A percentile compares a stretch with the other conserved stretches of the same genome.
These are phyloP conservation scores for Drosophila multiciliata DNA, from an alignment of 2,888 invertebrate species.

Conservation along the genomic window DNA sequence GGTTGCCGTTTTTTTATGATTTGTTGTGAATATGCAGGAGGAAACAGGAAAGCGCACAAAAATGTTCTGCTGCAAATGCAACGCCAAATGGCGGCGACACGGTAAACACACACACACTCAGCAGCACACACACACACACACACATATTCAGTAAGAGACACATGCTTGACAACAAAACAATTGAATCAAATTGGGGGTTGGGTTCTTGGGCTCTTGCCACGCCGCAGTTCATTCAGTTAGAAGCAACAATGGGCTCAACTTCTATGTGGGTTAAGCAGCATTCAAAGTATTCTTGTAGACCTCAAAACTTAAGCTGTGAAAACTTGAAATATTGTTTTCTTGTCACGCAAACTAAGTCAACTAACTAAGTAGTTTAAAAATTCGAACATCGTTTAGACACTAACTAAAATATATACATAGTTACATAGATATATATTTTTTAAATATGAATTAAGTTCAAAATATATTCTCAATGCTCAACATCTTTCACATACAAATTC, in stretches of 20 bases:
- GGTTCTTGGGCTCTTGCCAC: conserved; percentile 14
- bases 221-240: conserved; percentile 41
- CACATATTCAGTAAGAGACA: conserved; percentile 33
- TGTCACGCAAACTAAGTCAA: conserved; percentile 4
- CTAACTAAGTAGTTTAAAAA: neutral
- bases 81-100: conserved; percentile 54
- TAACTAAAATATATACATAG: neutral
- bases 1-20: conserved; percentile 64
- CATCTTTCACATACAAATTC: neutral
- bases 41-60: conserved; percentile 69
- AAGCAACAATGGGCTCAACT: conserved; percentile 36
- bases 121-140: conserved; percentile 13
- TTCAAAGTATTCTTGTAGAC: conserved; percentile 4
- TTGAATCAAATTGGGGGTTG: conserved; percentile 29
- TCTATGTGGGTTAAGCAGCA: conserved; percentile 42
- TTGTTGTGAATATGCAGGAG: conserved; percentile 75
- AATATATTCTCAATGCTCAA: neutral
- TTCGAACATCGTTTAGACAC: too few relatives aligned
- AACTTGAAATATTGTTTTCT: neutral
- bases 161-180: conserved; percentile 56
- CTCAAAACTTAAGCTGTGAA: conserved; percentile 13
- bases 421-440: too few relatives aligned
- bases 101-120: conserved; percentile 32
- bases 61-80: conserved; percentile 60
- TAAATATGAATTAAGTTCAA: too few relatives aligned